Evolutionary conservation across 2,113 vertebrate species (phyloP), one percentile per base, ranked within the genome.

Genomic region (Forbesichthys agassizii): DNA sequence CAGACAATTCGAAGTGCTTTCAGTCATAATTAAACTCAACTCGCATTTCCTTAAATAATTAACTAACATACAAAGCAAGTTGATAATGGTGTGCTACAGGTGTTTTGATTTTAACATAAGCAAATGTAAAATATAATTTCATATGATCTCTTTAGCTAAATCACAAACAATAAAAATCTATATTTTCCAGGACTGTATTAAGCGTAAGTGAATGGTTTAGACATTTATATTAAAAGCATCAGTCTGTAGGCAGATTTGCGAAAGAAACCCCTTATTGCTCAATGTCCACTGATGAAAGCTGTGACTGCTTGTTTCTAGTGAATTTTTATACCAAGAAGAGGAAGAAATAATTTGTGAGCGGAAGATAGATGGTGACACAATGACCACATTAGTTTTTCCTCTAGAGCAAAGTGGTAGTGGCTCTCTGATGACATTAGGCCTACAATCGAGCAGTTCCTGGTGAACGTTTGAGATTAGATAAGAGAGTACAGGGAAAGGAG

Each of bases 41-140:
- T 53, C 0, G 5, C 54, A 56, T 71, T 68, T 66, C 74, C 68
- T 64, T 58, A 4, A 18, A 71, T 73, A 71, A 81, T 74, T n/a
- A 65, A 20, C 49, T 33, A 5, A 68, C 61, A 65, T 65, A 48
- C 68, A 60, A 68, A 16, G 3, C 33, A 46, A 64, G 74, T 56
- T 73, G 80, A 75, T 65, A 82, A 73, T 60, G 79, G 64, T 79
- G 52, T 42, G 54, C 36, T 57, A 48, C 48, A 46, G 55, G 61
- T 70, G 73, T 55, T 33, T 60, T 27, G 11, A 11, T 33, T 27
- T 27, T 11, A 12, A 36, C 14, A 66, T 9, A 47, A 60, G 27
- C 73, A 68, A 7, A 36, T 36, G 61, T 48, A 5, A 42, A 42
- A 42, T 42, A 42, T 5, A 42, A 42, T 42, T 8, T 5, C 36